phyloP scores from a whole-genome alignment of 2,797 vertebrate genomes.

The Eurystomus glaucurus region DNA sequence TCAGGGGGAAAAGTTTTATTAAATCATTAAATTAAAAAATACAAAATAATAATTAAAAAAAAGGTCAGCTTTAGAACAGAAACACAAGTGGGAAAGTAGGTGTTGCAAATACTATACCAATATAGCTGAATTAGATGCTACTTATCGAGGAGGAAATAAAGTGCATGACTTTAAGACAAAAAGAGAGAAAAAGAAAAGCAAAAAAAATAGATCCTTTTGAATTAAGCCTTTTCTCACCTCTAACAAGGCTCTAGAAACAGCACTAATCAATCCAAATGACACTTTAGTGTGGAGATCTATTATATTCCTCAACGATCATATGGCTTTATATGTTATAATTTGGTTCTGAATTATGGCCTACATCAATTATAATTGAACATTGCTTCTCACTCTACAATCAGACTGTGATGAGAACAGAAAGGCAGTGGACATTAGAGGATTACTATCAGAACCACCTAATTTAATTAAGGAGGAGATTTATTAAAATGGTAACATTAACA shows the following conservation, averaged over 20 bases:
- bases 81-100: not conserved
- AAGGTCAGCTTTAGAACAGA: slow-evolving; percentile 34
- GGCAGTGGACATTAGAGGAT: slow-evolving; percentile 65
- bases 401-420: slow-evolving; percentile 60
- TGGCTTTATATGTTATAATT: slow-evolving; percentile 77
- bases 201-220: slow-evolving; percentile 1
- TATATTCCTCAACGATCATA: slow-evolving; percentile 75
- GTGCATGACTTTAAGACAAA: not conserved
- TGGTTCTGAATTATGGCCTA: slow-evolving; percentile 76
- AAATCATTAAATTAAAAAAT: slow-evolving; percentile 53
- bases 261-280: slow-evolving; percentile 77
- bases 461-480: slow-evolving; percentile 78
- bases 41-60: not conserved
- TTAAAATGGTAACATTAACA: slow-evolving; percentile 77
- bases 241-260: slow-evolving; percentile 70
- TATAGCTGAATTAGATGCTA: not conserved
- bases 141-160: not conserved
- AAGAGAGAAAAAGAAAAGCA: not conserved
- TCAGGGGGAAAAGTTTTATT: slow-evolving; percentile 49
- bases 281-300: slow-evolving; percentile 67
- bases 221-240: slow-evolving; percentile 63
- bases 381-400: slow-evolving; percentile 60
- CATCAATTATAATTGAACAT: slow-evolving; percentile 73
- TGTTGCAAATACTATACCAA: not conserved
- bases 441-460: slow-evolving; percentile 73